These are phyloP conservation scores for Syrrhaptes paradoxus DNA, from an alignment of 2,113 vertebrate species.

Conservation along the genomic window DNA sequence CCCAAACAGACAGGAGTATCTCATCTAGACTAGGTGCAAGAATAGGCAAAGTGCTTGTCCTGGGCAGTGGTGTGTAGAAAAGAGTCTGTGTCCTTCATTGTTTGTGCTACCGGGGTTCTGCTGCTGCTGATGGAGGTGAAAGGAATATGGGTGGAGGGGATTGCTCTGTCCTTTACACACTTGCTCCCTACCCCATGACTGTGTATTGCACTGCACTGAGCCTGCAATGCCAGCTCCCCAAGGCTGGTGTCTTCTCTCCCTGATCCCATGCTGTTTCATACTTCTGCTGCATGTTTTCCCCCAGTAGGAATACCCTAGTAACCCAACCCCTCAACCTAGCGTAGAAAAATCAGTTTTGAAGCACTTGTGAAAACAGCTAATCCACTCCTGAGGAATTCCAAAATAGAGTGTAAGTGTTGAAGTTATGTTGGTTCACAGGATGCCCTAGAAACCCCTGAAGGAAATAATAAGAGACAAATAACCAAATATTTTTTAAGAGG, in stretches of 20 bases:
- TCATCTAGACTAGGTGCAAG: background rate
- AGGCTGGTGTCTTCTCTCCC: background rate
- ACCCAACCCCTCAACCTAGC: background rate
- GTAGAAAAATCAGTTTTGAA: background rate
- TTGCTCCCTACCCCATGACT: background rate
- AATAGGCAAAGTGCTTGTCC: background rate
- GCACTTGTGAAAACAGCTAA: background rate
- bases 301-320: background rate
- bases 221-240: background rate
- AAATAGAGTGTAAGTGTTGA: background rate
- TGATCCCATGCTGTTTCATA: background rate
- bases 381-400: background rate
- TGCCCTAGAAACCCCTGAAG: background rate
- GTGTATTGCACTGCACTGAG: background rate
- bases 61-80: fast-evolving
- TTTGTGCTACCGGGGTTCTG: background rate
- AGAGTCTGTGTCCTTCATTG: background rate
- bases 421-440: background rate
- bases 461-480: background rate
- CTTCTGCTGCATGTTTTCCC: background rate
- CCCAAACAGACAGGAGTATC: background rate
- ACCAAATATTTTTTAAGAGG: background rate
- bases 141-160: background rate
- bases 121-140: background rate
- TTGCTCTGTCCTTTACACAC: background rate